These are phyloP conservation scores for Bungarus multicinctus DNA, from an alignment of 2,113 vertebrate species.

Conservation along the genomic window DNA sequence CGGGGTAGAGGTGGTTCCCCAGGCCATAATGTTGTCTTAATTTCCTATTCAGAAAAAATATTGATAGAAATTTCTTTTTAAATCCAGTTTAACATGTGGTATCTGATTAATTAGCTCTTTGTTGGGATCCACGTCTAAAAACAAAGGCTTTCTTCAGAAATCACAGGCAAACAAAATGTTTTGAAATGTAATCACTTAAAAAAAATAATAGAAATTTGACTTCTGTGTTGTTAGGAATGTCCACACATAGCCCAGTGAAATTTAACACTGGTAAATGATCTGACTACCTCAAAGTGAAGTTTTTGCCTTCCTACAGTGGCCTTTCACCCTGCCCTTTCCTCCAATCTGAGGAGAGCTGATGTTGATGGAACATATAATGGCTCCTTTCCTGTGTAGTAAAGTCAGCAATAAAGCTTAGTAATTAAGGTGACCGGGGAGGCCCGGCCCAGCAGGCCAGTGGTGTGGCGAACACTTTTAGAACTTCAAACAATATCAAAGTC, in stretches of 20 bases:
- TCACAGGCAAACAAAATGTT: constrained; percentile 77
- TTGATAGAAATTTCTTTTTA: constrained; percentile 70
- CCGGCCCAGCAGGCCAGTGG: constrained; percentile 88
- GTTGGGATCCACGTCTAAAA: constrained; percentile 56
- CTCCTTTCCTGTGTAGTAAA: constrained; percentile 97
- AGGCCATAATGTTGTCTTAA: constrained; percentile 64
- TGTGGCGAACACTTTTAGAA: constrained; percentile 89
- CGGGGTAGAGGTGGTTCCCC: constrained; percentile 59
- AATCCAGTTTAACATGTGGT: constrained; percentile 58
- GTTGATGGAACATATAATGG: constrained; percentile 98
- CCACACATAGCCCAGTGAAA: constrained; percentile 75
- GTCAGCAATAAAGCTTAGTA: constrained; percentile 96
- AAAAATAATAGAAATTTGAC: constrained; percentile 68
- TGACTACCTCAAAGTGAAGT: constrained; percentile 83
- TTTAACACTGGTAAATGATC: constrained; percentile 84
- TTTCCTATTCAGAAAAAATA: constrained; percentile 70
- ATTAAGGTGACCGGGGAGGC: constrained; percentile 98
- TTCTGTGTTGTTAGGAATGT: constrained; percentile 79
- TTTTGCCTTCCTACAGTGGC: constrained; percentile 86
- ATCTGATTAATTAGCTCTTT: constrained; percentile 70
- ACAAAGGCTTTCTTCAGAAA: constrained; percentile 64
- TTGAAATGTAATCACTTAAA: constrained; percentile 76
- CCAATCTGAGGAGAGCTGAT: constrained; percentile 90
- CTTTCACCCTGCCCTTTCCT: constrained; percentile 93
- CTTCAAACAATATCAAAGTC: constrained; percentile 98